Evolutionary conservation across 2,113 vertebrate genomes (phyloP).

Genomic region (Toxostoma redivivum): DNA sequence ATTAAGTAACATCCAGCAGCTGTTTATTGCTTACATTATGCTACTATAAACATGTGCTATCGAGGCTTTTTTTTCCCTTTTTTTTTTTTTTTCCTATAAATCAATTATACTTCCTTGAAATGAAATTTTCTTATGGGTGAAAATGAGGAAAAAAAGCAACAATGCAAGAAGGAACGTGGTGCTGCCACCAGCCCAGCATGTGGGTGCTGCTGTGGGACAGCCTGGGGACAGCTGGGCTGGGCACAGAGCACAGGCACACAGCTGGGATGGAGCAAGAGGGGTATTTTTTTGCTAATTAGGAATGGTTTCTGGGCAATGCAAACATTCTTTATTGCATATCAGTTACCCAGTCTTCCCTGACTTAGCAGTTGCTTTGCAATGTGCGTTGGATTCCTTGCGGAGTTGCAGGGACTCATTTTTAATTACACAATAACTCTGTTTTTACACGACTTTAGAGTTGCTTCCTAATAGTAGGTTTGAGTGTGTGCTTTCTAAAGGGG

Average conservation of each 20-base stretch:
- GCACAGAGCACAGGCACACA: no score
- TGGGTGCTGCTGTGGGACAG: not conserved
- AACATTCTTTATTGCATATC: not conserved
- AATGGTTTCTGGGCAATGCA: not conserved
- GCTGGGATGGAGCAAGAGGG: not conserved
- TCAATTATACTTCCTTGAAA: not conserved
- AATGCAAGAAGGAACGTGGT: not conserved
- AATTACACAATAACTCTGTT: not conserved
- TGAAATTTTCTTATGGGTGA: not conserved
- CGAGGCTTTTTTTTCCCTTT: not conserved
- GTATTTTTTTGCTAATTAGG: not conserved
- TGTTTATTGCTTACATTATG: not conserved
- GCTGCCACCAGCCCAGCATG: not conserved
- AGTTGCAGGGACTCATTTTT: not conserved
- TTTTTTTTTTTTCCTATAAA: not conserved
- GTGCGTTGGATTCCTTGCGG: not conserved
- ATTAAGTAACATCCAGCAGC: not conserved
- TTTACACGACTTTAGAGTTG: not conserved
- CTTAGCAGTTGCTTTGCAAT: not conserved
- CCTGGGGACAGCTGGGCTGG: no score
- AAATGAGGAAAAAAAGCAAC: not conserved
- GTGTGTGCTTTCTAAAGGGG: not conserved
- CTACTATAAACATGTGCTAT: not conserved
- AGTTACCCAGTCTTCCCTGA: not conserved
- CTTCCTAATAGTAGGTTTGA: slow-evolving; percentile 11